Percentiles rank a stretch among this genome's conserved stretches.
Conservation (phyloP, 2,888 invertebrate genomes). For the Philereme vetulata region DNA sequence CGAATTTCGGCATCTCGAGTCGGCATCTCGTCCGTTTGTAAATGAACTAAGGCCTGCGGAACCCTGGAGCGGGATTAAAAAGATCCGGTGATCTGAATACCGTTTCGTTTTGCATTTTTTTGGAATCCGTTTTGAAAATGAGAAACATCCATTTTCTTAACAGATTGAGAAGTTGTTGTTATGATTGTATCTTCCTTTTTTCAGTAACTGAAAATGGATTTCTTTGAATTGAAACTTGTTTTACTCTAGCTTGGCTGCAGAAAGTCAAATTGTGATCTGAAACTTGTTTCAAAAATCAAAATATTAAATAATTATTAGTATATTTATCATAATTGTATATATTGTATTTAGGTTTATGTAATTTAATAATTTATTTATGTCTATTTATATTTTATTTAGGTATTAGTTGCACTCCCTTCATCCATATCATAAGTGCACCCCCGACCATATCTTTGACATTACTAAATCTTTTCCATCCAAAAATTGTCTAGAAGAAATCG, state of each 20-base stretch:
- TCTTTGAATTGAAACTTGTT: conserved; percentile 7
- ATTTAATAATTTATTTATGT: too few relatives aligned
- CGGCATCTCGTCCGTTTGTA: conserved; percentile 57
- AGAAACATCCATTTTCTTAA: conserved; percentile 26
- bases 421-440: too few relatives aligned
- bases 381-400: too few relatives aligned
- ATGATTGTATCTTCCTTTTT: conserved; percentile 18
- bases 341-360: too few relatives aligned
- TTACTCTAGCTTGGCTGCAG: neutral
- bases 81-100: conserved; percentile 46
- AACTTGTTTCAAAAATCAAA: too few relatives aligned
- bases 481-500: too few relatives aligned
- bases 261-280: too few relatives aligned
- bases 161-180: conserved; percentile 26
- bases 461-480: too few relatives aligned
- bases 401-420: too few relatives aligned
- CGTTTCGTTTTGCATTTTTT: conserved; percentile 42
- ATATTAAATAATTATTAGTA: too few relatives aligned
- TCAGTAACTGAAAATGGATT: neutral
- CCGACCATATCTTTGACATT: too few relatives aligned
- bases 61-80: conserved; percentile 54
- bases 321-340: too few relatives aligned
- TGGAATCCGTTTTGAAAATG: conserved; percentile 39
- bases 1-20: conserved; percentile 54
- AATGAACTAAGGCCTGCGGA: conserved; percentile 60